These are phyloP conservation scores for Callipepla squamata DNA, from an alignment of 2,113 vertebrate species.

Conservation along the genomic window DNA sequence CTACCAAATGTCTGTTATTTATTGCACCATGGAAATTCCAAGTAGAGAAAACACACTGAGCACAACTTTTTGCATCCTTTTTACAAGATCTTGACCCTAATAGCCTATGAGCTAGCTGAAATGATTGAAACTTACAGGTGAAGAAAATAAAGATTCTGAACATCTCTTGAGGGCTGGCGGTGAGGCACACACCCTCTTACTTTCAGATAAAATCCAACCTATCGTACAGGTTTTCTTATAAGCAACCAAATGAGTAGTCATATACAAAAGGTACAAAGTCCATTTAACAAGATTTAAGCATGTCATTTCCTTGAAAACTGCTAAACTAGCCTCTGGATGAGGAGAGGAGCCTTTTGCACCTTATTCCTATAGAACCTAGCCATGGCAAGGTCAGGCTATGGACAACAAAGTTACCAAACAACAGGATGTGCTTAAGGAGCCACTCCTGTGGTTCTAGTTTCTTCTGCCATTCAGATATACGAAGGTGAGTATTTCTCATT, in stretches of 20 bases:
- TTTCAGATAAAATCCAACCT: neutral
- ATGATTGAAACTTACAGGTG: conserved; percentile 12
- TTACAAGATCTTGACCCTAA: conserved; percentile 7
- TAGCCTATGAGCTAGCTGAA: conserved; percentile 12
- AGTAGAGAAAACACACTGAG: conserved; percentile 23
- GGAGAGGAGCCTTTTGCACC: neutral
- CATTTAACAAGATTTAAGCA: neutral
- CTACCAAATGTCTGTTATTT: neutral
- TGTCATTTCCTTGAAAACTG: neutral
- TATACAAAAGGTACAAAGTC: neutral
- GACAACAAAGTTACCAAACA: neutral
- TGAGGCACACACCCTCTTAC: neutral
- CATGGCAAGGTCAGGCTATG: neutral
- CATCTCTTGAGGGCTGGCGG: neutral
- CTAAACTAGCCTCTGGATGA: neutral
- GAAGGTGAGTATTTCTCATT: neutral
- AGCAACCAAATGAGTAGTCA: neutral
- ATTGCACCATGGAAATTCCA: conserved; percentile 27
- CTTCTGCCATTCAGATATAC: neutral
- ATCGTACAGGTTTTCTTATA: neutral
- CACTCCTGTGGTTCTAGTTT: neutral
- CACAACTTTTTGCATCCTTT: conserved; percentile 32
- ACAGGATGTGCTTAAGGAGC: neutral
- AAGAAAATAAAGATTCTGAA: conserved; percentile 19
- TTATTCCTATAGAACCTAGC: neutral